phyloP scores from a whole-genome alignment of 1,140 invertebrate species.

The Drosophila baimaii region DNA sequence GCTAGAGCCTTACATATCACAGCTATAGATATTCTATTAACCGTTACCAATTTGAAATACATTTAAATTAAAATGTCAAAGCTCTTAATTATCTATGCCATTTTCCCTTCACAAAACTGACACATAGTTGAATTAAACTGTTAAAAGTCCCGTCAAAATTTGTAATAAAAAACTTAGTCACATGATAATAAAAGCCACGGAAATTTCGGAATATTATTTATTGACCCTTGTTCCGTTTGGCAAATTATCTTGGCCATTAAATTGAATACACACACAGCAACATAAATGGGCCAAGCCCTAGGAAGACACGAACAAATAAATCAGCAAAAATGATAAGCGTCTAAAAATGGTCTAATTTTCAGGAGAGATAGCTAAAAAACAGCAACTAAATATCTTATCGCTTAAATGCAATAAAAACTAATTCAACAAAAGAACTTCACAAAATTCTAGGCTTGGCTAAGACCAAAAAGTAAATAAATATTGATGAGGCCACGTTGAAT shows the following conservation, averaged over 20 bases:
- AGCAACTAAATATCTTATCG: conserved; percentile 43
- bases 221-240: conserved; percentile 3
- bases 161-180: conserved; percentile 8
- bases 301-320: neutral
- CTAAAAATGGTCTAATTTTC: conserved; percentile 21
- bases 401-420: conserved; percentile 25
- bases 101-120: conserved; percentile 7
- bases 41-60: neutral
- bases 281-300: conserved; percentile 21
- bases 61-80: neutral
- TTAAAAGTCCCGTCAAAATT: conserved; percentile 8
- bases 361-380: conserved; percentile 8
- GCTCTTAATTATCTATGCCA: neutral
- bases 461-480: conserved; percentile 31
- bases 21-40: neutral
- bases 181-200: conserved; percentile 2
- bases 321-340: conserved; percentile 17
- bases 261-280: neutral
- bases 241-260: conserved; percentile 25
- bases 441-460: conserved; percentile 25
- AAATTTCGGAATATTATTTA: conserved; percentile 16
- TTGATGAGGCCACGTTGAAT: conserved; percentile 23
- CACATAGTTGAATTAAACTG: neutral
- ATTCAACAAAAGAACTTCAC: conserved; percentile 14
- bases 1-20: too few species aligned